Base-by-base conservation (phyloP, 2,888 invertebrate species). In the Andrena minutula region DNA sequence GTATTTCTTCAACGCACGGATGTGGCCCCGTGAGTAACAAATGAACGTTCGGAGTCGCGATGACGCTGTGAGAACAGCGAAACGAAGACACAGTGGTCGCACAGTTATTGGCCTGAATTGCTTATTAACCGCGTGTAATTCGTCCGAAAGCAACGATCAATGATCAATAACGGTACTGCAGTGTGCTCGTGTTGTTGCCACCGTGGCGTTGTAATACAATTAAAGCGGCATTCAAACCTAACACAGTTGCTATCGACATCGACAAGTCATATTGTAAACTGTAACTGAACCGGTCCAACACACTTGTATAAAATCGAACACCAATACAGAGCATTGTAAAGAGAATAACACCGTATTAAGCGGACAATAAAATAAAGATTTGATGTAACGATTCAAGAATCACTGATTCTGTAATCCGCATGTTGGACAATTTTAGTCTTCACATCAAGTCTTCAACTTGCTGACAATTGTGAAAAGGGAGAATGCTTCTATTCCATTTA, bases 201-300 rank as follows among this genome's bases (percentile, higher is more conserved):
- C 64, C 28, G 28, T 58, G 79, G 28, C 72, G 68, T 73, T 81
- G 75, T 79, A 60, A 23, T 35, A 88, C 86, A 75, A 82, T 78
- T 74, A 83, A 88, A 88, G 87, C 87, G 58, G 83, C 88, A 88
- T 78, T 79, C 82, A 88, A 47, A 83, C 64, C 74, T 75, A 81
- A 75, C 26, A 75, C 63, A 85, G 7, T 75, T 69, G 66, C 82
- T 78, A 82, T 70, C 26, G 58, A 82, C 75, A 83, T 73, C 35
- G 64, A 83, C 53, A 71, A 71, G 2, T 77, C 60, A 82, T 47
- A 81, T 49, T 23, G 49, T 65, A 26, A 73, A 75, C 49, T 41
- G 69, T 73, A 69, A 75, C 65, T 53, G 68, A 82, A 53, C 72
- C 41, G 47, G 65, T 68, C 51, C 58, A 77, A 82, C 35, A 63